Conservation (phyloP, 1,140 invertebrate genomes). For the Maniola jurtina region DNA sequence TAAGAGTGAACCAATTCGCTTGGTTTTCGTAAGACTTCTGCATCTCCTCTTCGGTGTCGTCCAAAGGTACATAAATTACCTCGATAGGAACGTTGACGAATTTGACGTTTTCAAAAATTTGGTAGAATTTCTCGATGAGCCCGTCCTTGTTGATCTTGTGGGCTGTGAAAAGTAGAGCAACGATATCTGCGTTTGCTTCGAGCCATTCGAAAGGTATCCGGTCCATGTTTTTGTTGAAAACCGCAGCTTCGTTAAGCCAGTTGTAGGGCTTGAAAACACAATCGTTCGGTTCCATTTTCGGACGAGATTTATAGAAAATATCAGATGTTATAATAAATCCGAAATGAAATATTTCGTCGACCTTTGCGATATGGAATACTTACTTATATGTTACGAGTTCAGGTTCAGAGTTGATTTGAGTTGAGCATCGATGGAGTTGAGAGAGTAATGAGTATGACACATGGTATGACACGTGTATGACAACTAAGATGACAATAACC, state of each 20-base stretch:
- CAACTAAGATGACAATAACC: too few relatives aligned
- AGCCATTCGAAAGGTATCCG: constrained; percentile 48
- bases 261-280: constrained; percentile 41
- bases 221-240: constrained; percentile 55
- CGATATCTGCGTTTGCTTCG: constrained; percentile 48
- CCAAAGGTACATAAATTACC: constrained; percentile 65
- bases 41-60: constrained; percentile 50
- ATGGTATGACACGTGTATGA: too few relatives aligned
- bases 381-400: too few relatives aligned
- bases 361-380: too few relatives aligned
- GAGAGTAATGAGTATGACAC: too few relatives aligned
- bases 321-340: not conserved
- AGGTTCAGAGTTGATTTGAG: too few relatives aligned
- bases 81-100: constrained; percentile 58
- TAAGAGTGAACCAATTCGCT: constrained; percentile 68
- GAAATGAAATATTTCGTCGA: too few relatives aligned
- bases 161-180: constrained; percentile 53
- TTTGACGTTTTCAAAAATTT: constrained; percentile 63
- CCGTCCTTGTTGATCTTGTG: constrained; percentile 53
- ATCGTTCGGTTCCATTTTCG: constrained; percentile 28
- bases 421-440: too few relatives aligned
- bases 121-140: constrained; percentile 54
- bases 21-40: constrained; percentile 45
- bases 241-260: constrained; percentile 49
- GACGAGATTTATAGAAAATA: not conserved